A percentile compares a stretch with the other conserved stretches of the same genome.
Conservation (phyloP, 2,113 vertebrate species). For the Abramis brama region DNA sequence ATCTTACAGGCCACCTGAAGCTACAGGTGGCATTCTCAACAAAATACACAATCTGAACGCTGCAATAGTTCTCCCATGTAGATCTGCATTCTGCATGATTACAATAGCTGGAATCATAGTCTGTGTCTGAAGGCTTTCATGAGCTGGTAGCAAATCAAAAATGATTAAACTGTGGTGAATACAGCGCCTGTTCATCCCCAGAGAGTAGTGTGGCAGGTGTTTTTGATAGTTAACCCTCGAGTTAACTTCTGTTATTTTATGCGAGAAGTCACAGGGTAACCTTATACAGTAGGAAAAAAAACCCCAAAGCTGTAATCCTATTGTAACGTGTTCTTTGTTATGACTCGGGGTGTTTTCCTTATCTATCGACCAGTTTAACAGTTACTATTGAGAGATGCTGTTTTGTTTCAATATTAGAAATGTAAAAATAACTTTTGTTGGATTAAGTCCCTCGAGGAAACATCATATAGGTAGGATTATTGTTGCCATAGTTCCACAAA, state of each 20-base stretch:
- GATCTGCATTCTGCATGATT: neutral
- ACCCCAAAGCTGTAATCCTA: neutral
- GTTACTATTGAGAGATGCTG: neutral
- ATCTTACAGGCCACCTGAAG: neutral
- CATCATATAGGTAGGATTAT: too few relatives aligned
- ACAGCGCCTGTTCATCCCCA: slow-evolving; percentile 19
- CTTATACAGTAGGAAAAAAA: neutral
- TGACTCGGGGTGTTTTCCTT: neutral
- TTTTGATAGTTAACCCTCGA: neutral
- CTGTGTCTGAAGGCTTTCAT: neutral
- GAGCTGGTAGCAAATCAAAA: neutral
- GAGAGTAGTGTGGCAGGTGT: slow-evolving; percentile 22
- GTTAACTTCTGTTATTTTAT: neutral
- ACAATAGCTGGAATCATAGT: neutral
- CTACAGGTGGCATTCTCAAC: neutral
- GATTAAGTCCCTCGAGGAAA: neutral
- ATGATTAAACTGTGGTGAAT: slow-evolving; percentile 28
- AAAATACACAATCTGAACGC: neutral
- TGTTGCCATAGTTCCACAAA: too few relatives aligned
- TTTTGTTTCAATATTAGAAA: neutral
- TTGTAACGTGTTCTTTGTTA: neutral
- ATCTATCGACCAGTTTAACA: neutral
- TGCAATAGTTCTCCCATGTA: neutral
- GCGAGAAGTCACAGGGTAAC: neutral
- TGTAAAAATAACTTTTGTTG: neutral